Conservation (phyloP, 1,140 invertebrate species). For the Ceratoteleas bidentatus region DNA sequence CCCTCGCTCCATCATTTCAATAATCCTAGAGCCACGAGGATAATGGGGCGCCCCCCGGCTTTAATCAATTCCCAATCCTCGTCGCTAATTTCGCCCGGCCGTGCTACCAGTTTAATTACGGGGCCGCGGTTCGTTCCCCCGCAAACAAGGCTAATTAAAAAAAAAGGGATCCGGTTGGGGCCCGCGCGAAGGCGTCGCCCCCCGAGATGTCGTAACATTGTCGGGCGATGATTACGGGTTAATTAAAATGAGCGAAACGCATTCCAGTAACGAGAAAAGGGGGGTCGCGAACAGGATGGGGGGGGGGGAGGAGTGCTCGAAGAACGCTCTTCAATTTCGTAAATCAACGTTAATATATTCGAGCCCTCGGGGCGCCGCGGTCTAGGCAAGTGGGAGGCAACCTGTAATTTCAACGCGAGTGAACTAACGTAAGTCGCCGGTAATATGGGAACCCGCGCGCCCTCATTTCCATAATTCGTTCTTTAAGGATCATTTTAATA, state of each 20-base stretch:
- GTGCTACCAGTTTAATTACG: too few relatives aligned
- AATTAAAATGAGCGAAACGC: constrained; percentile 65
- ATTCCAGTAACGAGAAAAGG: constrained; percentile 62
- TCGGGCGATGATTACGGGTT: constrained; percentile 63
- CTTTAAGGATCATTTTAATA: constrained; percentile 80
- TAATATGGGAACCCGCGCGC: constrained; percentile 77
- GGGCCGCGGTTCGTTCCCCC: too few relatives aligned
- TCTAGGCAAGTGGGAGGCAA: constrained; percentile 71
- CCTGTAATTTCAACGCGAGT: constrained; percentile 79
- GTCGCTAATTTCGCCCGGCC: too few relatives aligned
- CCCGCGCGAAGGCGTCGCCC: too few relatives aligned
- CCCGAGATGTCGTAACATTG: constrained; percentile 58
- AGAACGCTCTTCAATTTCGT: constrained; percentile 70
- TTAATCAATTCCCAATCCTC: too few relatives aligned
- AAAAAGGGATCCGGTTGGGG: too few relatives aligned
- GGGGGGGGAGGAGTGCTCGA: not conserved
- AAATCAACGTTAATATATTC: constrained; percentile 77
- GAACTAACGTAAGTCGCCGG: constrained; percentile 72
- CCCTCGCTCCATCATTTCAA: constrained; percentile 26
- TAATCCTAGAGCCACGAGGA: constrained; percentile 37
- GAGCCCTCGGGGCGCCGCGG: constrained; percentile 67
- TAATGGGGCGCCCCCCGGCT: too few relatives aligned
- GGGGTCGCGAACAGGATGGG: constrained; percentile 1
- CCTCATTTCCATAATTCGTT: constrained; percentile 81
- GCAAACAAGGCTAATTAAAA: too few relatives aligned